These are phyloP conservation scores for Climacteris rufus DNA, from an alignment of 2,113 vertebrate species.

Conservation along the genomic window DNA sequence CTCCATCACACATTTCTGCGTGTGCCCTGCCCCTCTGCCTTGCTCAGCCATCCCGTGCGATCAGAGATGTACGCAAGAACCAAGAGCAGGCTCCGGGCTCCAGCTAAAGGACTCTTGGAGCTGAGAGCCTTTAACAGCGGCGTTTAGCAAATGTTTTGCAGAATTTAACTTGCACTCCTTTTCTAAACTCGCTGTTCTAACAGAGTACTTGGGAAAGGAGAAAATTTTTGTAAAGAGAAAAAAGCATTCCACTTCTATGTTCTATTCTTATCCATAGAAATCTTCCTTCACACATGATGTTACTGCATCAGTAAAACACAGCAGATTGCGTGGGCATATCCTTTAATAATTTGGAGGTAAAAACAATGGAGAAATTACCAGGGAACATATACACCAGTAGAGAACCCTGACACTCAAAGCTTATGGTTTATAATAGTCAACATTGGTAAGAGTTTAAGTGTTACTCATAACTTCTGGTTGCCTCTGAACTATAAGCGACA, in stretches of 20 bases:
- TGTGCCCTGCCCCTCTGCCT: not conserved
- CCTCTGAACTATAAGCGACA: not conserved
- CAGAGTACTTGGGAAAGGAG: not conserved
- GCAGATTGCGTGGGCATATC: not conserved
- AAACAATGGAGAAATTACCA: not conserved
- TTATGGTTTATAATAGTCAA: not conserved
- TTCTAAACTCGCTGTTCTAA: not conserved
- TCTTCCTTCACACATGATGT: not conserved
- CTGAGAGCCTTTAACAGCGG: not conserved
- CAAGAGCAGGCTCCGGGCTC: not conserved
- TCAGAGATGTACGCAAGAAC: not conserved
- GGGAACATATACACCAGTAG: not conserved
- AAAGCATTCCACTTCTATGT: not conserved
- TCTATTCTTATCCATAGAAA: not conserved
- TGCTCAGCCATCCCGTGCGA: not conserved
- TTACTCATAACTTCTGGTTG: not conserved
- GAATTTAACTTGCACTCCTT: not conserved
- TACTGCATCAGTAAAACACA: not conserved
- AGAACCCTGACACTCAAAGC: not conserved
- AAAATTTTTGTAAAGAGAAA: not conserved
- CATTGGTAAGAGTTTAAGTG: not conserved
- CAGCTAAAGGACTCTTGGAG: not conserved
- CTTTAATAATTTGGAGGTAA: not conserved
- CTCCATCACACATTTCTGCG: not conserved
- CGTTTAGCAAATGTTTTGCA: not conserved